Percentiles rank a stretch among this genome's conserved stretches.
Conservation (phyloP, 1,140 invertebrate genomes). For the Mactra quadrangularis region DNA sequence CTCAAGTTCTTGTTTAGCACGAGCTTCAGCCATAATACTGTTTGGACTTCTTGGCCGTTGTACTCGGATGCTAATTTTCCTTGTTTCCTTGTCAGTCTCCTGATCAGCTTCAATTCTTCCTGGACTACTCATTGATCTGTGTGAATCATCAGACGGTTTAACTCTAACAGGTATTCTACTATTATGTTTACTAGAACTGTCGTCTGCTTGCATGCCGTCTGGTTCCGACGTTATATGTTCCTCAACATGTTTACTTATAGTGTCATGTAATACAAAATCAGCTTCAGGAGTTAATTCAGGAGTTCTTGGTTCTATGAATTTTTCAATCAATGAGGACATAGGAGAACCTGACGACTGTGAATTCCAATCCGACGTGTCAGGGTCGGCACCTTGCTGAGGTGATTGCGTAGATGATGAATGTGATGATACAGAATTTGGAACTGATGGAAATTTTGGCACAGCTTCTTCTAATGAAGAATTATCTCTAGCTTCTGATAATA, state of each 20-base stretch:
- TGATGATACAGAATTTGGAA: conserved; percentile 2
- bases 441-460: conserved; percentile 10
- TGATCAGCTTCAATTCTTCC: conserved; percentile 3
- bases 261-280: conserved; percentile 67
- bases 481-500: conserved; percentile 41
- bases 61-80: conserved; percentile 55
- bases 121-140: conserved; percentile 17
- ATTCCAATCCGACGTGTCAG: conserved; percentile 61
- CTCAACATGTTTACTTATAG: conserved; percentile 67
- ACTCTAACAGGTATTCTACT: conserved; percentile 61
- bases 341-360: conserved; percentile 58
- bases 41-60: conserved; percentile 65
- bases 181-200: conserved; percentile 33
- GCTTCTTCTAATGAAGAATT: conserved; percentile 3
- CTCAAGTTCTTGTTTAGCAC: conserved; percentile 60
- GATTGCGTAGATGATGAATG: conserved; percentile 60
- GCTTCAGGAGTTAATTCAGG: conserved; percentile 53
- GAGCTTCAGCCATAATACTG: conserved; percentile 68
- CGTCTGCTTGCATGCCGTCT: conserved; percentile 34
- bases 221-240: conserved; percentile 26
- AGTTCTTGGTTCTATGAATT: conserved; percentile 29
- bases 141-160: conserved; percentile 42
- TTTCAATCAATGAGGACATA: conserved; percentile 48
- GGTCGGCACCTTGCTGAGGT: conserved; percentile 30
- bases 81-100: conserved; percentile 26